These are phyloP conservation scores for Rallus crepitans DNA, from an alignment of 2,797 vertebrate genomes.

Conservation along the genomic window DNA sequence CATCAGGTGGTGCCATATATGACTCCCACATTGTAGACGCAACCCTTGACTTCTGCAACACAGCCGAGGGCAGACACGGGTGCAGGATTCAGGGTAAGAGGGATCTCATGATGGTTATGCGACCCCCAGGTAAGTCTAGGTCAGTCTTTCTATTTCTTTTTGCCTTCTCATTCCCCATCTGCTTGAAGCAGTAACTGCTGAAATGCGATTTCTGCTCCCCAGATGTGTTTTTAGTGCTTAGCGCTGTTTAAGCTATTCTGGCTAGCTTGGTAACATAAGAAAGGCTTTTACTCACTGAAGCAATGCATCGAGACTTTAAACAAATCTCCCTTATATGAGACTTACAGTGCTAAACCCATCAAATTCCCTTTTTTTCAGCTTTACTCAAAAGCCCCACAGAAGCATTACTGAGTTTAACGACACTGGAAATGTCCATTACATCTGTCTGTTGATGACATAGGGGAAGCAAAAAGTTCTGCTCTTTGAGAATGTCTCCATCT, in stretches of 20 bases:
- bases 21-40: background rate
- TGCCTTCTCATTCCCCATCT: background rate
- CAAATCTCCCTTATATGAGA: background rate
- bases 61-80: background rate
- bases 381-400: background rate
- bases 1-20: fast-evolving
- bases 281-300: background rate
- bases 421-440: background rate
- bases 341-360: background rate
- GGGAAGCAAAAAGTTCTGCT: background rate
- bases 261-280: background rate
- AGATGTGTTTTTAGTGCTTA: background rate
- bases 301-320: background rate
- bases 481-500: background rate
- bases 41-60: background rate
- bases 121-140: background rate
- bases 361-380: background rate
- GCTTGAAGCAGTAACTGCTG: background rate
- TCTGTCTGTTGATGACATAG: background rate
- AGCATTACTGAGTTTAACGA: background rate
- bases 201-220: background rate
- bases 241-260: background rate
- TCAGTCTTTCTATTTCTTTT: background rate
- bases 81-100: background rate
- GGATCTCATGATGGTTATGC: background rate